Percentiles rank a stretch among this genome's conserved stretches.
These are phyloP conservation scores for Ridgeia piscesae DNA, from an alignment of 1,140 invertebrate species.

Conservation along the genomic window DNA sequence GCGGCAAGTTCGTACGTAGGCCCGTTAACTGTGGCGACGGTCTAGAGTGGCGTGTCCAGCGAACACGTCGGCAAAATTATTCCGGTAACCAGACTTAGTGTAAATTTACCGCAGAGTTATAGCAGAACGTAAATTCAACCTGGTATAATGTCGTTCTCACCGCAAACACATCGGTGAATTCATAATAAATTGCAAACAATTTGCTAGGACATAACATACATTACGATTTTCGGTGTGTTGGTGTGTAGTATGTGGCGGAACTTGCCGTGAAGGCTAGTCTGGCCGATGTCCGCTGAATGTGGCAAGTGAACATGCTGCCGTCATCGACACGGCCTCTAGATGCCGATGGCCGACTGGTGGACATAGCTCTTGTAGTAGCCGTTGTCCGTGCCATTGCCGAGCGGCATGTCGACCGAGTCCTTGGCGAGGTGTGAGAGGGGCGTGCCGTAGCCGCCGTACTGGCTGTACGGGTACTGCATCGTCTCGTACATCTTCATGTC, in stretches of 20 bases:
- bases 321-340: background rate
- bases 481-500: constrained; percentile 54
- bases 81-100: background rate
- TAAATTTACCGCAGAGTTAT: background rate
- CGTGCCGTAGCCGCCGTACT: background rate
- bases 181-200: background rate
- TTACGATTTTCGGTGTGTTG: background rate
- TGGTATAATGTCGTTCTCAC: background rate
- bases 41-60: background rate
- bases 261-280: too few relatives aligned
- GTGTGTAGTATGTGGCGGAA: background rate
- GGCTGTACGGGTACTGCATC: constrained; percentile 33
- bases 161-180: background rate
- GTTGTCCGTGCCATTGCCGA: background rate
- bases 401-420: background rate
- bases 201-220: background rate
- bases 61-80: background rate
- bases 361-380: background rate
- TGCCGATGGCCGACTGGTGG: background rate
- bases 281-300: background rate
- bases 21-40: too few relatives aligned
- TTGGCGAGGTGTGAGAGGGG: background rate
- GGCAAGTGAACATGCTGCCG: background rate
- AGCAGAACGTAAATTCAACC: background rate
- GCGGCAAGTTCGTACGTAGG: background rate